Conservation (phyloP, 2,888 invertebrate genomes). For the Amphipyra berbera region DNA sequence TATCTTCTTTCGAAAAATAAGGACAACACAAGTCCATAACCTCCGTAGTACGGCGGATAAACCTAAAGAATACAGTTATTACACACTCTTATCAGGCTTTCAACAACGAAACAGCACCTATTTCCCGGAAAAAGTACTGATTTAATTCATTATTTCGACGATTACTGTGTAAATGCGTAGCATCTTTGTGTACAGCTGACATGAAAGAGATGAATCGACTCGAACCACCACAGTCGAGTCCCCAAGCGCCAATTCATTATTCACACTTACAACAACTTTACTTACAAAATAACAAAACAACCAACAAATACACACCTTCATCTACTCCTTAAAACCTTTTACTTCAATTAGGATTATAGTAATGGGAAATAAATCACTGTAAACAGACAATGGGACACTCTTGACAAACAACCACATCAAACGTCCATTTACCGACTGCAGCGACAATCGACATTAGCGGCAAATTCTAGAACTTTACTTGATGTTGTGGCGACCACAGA, state of each 20-base stretch:
- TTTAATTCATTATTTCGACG: constrained; percentile 85
- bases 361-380: constrained; percentile 88
- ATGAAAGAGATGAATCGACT: constrained; percentile 84
- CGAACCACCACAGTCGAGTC: constrained; percentile 76
- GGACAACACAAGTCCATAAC: constrained; percentile 87
- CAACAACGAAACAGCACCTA: constrained; percentile 61
- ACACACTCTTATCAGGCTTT: constrained; percentile 65
- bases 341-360: constrained; percentile 86
- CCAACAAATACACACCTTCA: constrained; percentile 88
- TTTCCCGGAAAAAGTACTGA: constrained; percentile 70
- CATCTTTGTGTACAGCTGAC: constrained; percentile 89
- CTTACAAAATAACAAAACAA: constrained; percentile 61
- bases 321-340: constrained; percentile 90
- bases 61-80: constrained; percentile 80
- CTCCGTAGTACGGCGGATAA: constrained; percentile 81
- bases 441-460: constrained; percentile 84
- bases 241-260: constrained; percentile 82
- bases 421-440: constrained; percentile 92
- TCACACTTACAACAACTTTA: constrained; percentile 51
- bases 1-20: constrained; percentile 83
- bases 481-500: constrained; percentile 77
- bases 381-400: constrained; percentile 91
- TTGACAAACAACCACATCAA: constrained; percentile 91
- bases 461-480: constrained; percentile 76
- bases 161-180: constrained; percentile 84